A percentile compares a stretch with the other conserved stretches of the same genome.
Conservation (phyloP, 2,113 vertebrate genomes). For the Oryzias celebensis region DNA sequence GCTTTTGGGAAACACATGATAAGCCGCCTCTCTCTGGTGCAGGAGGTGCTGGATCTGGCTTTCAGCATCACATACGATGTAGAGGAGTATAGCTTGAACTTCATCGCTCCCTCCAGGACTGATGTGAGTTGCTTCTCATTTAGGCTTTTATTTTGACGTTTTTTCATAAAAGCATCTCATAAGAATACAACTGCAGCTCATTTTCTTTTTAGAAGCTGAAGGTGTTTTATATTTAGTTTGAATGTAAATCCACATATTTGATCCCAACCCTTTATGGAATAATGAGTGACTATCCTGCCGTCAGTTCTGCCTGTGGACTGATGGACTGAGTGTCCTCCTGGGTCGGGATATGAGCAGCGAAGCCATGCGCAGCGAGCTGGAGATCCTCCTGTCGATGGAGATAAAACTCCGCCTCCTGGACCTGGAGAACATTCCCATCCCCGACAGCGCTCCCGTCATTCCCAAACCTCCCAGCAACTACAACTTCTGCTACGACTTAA, state of each 20-base stretch:
- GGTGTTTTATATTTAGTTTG: not conserved
- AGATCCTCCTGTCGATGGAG: constrained; percentile 95
- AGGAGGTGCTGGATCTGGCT: constrained; percentile 91
- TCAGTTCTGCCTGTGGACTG: constrained; percentile 95
- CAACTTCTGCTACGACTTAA: constrained; percentile 97
- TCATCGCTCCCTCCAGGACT: constrained; percentile 87
- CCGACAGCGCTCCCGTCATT: constrained; percentile 83
- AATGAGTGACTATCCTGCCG: not conserved
- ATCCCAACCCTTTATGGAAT: not conserved
- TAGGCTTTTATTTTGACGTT: not conserved
- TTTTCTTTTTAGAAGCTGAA: too few relatives aligned
- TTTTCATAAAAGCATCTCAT: fast-evolving
- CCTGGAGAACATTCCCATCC: constrained; percentile 92
- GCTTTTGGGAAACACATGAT: not conserved
- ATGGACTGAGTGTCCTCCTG: constrained; percentile 89
- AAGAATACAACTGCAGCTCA: too few relatives aligned
- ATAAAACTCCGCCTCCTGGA: constrained; percentile 95
- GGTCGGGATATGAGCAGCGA: constrained; percentile 92
- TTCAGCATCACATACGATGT: constrained; percentile 91
- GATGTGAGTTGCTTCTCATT: constrained; percentile 81
- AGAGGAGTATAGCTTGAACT: constrained; percentile 89
- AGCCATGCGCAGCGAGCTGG: constrained; percentile 88
- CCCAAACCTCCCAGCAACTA: constrained; percentile 93
- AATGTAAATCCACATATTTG: not conserved
- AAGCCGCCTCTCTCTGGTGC: not conserved